These are phyloP conservation scores for Mobula hypostoma DNA, from an alignment of 2,113 vertebrate genomes.

Conservation along the genomic window DNA sequence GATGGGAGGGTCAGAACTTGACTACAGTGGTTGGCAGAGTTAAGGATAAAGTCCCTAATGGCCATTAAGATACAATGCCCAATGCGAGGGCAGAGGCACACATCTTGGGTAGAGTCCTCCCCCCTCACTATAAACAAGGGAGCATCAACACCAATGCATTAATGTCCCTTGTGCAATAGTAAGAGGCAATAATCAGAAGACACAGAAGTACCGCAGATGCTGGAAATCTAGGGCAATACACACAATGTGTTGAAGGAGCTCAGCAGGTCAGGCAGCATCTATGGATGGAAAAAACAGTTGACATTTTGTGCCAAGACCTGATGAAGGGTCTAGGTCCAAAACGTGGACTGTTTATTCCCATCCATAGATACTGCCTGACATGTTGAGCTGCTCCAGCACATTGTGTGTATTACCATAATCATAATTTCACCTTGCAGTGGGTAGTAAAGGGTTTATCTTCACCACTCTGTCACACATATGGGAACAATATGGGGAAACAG, in stretches of 20 bases:
- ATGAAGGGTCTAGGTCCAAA: no score
- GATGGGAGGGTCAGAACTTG: not conserved
- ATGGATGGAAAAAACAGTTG: no score
- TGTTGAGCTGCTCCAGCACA: no score
- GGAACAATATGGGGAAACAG: not conserved
- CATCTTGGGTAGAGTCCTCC: not conserved
- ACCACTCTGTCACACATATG: not conserved
- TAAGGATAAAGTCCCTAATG: not conserved
- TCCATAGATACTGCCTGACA: no score
- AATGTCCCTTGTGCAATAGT: not conserved
- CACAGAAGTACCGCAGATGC: no score
- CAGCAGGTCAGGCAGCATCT: no score
- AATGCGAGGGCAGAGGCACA: not conserved
- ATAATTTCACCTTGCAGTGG: no score
- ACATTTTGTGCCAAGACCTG: no score
- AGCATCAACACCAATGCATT: not conserved
- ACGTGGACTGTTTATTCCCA: no score
- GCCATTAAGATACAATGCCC: not conserved
- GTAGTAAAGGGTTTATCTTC: no score
- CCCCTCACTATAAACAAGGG: not conserved
- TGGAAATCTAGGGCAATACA: no score
- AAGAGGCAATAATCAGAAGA: not conserved
- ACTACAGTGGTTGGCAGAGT: not conserved
- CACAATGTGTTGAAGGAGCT: no score
- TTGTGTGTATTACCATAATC: not conserved